Evolutionary conservation across 1,140 invertebrate species (phyloP).

Genomic region (Campoletis sonorensis): DNA sequence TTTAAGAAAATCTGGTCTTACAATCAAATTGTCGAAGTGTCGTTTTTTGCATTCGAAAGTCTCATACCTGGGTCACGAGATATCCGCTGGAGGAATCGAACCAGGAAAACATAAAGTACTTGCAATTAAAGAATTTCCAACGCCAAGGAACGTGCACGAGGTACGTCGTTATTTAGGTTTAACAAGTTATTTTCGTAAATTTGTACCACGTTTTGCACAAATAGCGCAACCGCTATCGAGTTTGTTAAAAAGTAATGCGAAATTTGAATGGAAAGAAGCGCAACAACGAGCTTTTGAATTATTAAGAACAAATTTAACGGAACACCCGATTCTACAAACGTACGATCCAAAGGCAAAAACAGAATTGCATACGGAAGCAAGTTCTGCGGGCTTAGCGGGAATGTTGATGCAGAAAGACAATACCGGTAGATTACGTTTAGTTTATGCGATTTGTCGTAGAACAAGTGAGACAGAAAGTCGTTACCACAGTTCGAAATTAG

Average conservation of each 20-base stretch:
- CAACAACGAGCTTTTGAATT: neutral
- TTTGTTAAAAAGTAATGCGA: constrained; percentile 54
- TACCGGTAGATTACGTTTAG: neutral
- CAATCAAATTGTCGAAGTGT: constrained; percentile 10
- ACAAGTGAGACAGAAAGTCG: neutral
- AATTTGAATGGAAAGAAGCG: constrained; percentile 10
- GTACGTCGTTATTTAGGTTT: constrained; percentile 64
- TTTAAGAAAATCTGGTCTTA: neutral
- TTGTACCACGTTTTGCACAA: constrained; percentile 57
- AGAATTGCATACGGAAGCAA: neutral
- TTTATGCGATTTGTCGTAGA: neutral
- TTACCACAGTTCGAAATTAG: neutral
- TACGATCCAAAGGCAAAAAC: neutral
- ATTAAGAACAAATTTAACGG: neutral
- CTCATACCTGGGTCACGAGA: constrained; percentile 65
- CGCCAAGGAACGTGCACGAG: constrained; percentile 50
- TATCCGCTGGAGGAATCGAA: constrained; percentile 47
- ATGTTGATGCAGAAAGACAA: neutral
- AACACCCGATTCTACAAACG: neutral
- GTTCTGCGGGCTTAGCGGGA: neutral
- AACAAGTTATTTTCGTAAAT: constrained; percentile 66
- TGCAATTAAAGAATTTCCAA: constrained; percentile 59
- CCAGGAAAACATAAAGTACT: constrained; percentile 59
- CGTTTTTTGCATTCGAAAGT: constrained; percentile 42
- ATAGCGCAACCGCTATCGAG: constrained; percentile 58